Percentiles rank a stretch among this genome's conserved stretches.
These are phyloP conservation scores for Drosophila austrosaltans DNA, from an alignment of 2,888 invertebrate species.

Conservation along the genomic window DNA sequence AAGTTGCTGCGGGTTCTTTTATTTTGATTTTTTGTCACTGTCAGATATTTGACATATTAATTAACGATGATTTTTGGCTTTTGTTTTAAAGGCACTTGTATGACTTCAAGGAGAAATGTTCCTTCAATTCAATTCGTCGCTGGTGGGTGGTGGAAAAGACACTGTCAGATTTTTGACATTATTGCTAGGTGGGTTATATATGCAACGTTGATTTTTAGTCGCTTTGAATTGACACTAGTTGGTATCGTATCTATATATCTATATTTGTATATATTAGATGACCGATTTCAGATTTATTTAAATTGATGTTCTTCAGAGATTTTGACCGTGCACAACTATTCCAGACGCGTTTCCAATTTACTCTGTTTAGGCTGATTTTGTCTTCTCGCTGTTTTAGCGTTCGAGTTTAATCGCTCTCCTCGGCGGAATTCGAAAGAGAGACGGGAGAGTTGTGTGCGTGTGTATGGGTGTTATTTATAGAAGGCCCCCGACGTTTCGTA, in stretches of 20 bases:
- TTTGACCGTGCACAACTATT: conserved; percentile 56
- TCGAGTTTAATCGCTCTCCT: conserved; percentile 57
- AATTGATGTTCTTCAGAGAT: conserved; percentile 24
- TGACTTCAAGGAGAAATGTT: conserved; percentile 37
- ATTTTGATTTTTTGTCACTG: conserved; percentile 49
- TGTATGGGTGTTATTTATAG: conserved; percentile 59
- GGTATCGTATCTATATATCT: conserved; percentile 28
- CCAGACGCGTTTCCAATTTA: conserved; percentile 60
- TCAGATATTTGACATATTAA: conserved; percentile 67
- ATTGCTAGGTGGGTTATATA: neutral
- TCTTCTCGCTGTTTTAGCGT: conserved; percentile 33
- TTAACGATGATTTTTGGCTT: conserved; percentile 46
- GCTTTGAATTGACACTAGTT: too few species aligned
- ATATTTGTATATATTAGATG: conserved; percentile 4
- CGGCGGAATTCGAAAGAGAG: conserved; percentile 2
- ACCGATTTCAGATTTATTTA: conserved; percentile 25
- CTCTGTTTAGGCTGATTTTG: conserved; percentile 28
- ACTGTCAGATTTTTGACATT: conserved; percentile 70
- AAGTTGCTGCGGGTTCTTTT: conserved; percentile 13
- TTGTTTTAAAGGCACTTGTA: conserved; percentile 34
- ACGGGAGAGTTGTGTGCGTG: conserved; percentile 40
- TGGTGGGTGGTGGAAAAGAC: conserved; percentile 28
- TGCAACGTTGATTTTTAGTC: too few species aligned
- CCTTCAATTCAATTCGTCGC: neutral
- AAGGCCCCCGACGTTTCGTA: conserved; percentile 6